Conservation (phyloP, 1,140 invertebrate species). For the Gryllus bimaculatus region DNA sequence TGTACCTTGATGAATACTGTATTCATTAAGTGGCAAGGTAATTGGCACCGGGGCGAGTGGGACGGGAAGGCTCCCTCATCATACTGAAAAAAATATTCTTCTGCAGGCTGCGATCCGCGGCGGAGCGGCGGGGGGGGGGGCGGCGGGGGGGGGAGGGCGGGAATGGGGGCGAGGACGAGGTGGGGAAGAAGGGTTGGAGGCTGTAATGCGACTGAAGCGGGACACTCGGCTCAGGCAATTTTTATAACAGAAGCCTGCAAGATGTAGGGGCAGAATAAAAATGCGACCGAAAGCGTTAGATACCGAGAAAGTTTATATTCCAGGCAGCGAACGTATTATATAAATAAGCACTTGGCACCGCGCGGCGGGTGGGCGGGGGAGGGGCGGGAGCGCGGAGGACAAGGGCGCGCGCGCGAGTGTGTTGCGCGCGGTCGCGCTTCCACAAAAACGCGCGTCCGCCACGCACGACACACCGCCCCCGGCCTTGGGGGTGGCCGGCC, state of each 20-base stretch:
- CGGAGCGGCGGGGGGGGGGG: too few relatives aligned
- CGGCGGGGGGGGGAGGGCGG: too few relatives aligned
- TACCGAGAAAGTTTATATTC: background rate
- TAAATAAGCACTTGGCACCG: background rate
- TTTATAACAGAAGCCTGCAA: background rate
- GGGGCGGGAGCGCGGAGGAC: background rate
- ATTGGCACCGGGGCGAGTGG: background rate
- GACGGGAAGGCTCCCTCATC: background rate
- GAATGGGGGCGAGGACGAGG: background rate
- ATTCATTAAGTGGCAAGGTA: slow-evolving; percentile 4
- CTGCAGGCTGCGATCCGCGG: background rate
- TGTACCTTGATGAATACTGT: background rate
- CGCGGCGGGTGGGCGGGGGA: background rate
- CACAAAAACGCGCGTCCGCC: too few relatives aligned
- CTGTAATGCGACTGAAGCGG: background rate
- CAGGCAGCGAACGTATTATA: background rate
- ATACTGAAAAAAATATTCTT: background rate
- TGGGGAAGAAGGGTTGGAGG: background rate
- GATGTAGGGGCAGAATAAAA: background rate
- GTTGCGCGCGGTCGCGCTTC: too few relatives aligned
- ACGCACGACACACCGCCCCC: too few relatives aligned
- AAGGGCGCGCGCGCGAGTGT: background rate
- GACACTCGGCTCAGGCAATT: background rate
- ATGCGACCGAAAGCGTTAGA: background rate
- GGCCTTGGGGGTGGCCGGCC: too few relatives aligned